phyloP scores from a whole-genome alignment of 2,888 invertebrate species.

The Athrips mouffetella region DNA sequence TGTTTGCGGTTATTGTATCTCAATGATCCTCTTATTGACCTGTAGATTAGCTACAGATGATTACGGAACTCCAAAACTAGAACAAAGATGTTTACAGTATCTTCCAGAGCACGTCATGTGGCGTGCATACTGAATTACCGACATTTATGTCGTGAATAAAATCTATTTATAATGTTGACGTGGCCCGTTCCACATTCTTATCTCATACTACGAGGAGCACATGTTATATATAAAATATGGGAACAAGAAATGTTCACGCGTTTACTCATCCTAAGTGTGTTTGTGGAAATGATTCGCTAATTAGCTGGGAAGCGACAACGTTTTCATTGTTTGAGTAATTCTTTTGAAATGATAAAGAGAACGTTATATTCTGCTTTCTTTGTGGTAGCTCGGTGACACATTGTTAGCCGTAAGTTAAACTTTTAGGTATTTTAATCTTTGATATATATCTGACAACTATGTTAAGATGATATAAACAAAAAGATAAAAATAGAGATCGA shows the following conservation, averaged over 20 bases:
- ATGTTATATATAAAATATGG: conserved; percentile 33
- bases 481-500: no score
- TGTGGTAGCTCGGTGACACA: not conserved
- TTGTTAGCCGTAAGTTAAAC: not conserved
- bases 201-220: conserved; percentile 39
- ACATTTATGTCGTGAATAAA: conserved; percentile 63
- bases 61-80: conserved; percentile 6
- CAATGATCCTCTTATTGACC: not conserved
- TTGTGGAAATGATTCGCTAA: conserved; percentile 13
- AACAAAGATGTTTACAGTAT: conserved; percentile 15
- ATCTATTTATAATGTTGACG: conserved; percentile 75
- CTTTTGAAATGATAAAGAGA: not conserved
- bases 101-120: conserved; percentile 36
- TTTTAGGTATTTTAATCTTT: no score
- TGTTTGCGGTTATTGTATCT: no score
- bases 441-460: no score
- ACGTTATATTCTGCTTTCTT: not conserved
- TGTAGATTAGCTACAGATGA: not conserved
- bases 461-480: no score
- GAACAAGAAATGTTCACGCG: conserved; percentile 18
- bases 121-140: conserved; percentile 52
- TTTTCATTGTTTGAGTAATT: conserved; percentile 6
- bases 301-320: conserved; percentile 10
- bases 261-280: conserved; percentile 12
- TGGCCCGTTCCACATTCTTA: conserved; percentile 68